Conservation (phyloP, 2,113 vertebrate species). For the Percopsis transmontana region DNA sequence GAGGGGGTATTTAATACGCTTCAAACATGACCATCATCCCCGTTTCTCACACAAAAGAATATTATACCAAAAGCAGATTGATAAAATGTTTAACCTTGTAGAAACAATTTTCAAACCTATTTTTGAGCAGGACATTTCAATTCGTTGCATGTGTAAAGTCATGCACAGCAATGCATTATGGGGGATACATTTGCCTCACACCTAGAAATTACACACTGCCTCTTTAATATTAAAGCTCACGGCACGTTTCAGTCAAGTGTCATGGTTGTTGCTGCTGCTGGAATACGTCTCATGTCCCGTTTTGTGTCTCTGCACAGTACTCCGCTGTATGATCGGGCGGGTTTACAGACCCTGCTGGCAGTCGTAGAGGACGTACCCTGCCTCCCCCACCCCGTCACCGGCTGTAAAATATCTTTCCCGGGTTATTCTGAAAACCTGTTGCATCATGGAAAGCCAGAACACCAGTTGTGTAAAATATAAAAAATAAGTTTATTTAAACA, state of each 20-base stretch:
- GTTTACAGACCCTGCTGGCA: conserved; percentile 95
- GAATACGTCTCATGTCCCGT: conserved; percentile 15
- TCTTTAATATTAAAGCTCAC: no score
- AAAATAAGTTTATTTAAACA: conserved; percentile 69
- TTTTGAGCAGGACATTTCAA: no score
- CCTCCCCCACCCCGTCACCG: neutral
- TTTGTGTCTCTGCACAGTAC: conserved; percentile 72
- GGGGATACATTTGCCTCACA: no score
- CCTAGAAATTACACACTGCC: no score
- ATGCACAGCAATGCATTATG: no score
- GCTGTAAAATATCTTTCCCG: conserved; percentile 11
- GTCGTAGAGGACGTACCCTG: conserved; percentile 56
- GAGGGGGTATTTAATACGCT: neutral
- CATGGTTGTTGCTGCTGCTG: no score
- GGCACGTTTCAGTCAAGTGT: no score
- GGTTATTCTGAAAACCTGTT: conserved; percentile 17
- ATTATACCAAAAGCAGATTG: no score
- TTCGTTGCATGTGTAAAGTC: no score
- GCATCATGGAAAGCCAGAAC: conserved; percentile 23
- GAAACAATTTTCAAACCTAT: no score
- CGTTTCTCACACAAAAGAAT: neutral
- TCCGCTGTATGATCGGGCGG: conserved; percentile 95
- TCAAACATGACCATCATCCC: neutral
- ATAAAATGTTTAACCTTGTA: no score
- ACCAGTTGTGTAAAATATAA: conserved; percentile 36